These are phyloP conservation scores for Polyergus mexicanus DNA, from an alignment of 1,140 invertebrate species.

Conservation along the genomic window DNA sequence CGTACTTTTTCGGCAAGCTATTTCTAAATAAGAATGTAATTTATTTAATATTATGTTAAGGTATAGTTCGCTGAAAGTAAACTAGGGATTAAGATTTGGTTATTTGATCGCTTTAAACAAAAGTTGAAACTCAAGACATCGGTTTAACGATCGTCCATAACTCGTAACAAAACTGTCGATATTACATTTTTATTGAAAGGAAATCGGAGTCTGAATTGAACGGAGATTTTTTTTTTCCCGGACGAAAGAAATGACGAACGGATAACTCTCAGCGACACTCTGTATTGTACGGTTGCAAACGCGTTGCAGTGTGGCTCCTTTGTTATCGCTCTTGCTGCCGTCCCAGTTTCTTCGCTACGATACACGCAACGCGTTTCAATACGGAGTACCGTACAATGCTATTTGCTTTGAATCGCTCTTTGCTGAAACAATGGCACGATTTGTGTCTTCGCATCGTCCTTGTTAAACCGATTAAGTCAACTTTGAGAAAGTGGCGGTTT, in stretches of 20 bases:
- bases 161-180: not conserved
- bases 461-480: slow-evolving; percentile 57
- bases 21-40: not conserved
- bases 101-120: not conserved
- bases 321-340: slow-evolving; percentile 82
- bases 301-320: slow-evolving; percentile 76
- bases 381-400: slow-evolving; percentile 65
- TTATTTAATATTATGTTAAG: not conserved
- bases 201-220: not conserved
- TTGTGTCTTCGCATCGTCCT: slow-evolving; percentile 57
- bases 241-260: slow-evolving; percentile 13
- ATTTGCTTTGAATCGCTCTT: slow-evolving; percentile 57
- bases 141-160: not conserved
- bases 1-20: not conserved
- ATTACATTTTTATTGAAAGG: not conserved
- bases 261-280: slow-evolving; percentile 31
- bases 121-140: not conserved
- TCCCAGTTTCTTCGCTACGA: slow-evolving; percentile 81
- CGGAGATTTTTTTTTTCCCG: slow-evolving; percentile 17
- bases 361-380: slow-evolving; percentile 76
- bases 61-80: not conserved
- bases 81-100: not conserved
- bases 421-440: slow-evolving; percentile 71
- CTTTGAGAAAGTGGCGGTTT: slow-evolving; percentile 35
- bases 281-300: slow-evolving; percentile 65